Evolutionary conservation across 2,797 vertebrate species (phyloP), one percentile per base, ranked within the genome.

Genomic region (Amblyraja radiata): DNA sequence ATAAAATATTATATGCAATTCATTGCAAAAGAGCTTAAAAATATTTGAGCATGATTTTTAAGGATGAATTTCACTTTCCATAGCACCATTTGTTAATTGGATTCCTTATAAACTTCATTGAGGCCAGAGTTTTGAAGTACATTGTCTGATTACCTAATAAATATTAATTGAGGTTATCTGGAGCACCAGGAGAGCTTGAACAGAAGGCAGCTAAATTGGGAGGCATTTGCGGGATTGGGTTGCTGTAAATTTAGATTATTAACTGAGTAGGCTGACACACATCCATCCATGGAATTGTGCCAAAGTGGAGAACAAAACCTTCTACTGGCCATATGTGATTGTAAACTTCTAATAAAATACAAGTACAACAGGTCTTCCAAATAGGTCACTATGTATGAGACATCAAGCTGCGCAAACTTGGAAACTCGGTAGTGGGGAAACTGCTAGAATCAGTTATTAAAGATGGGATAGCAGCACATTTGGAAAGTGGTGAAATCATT

Each of bases 161-260:
- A 61, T 84, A 58, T 84, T 61, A 84, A 84, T 84, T 84, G 54
- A 61, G 54, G 54, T 84, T 84, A 13, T 84, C 81, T 10, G 58
- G 81, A 84, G 54, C 54, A 61, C 81, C 58, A 58, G 25, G 54
- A 84, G 25, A 28, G 81, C 54, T 46, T 28, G 3, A 25, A 61
- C 46, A 83, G 81, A 83, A 11, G 21, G 28, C 25, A 10, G 25
- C 46, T 84, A 28, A 58, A 61, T n/a, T 61, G 46, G 11, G 10
- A 18, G 1, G 81, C 46, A 61, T 61, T 58, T 84, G 46, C 54
- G 2, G n/a, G 54, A 58, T 84, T 84, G 81, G 58, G 81, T 84
- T 84, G 54, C 54, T 84, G 81, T 84, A 61, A 61, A 54, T 84
- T 84, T 61, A n/a, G 54, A 84, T 28, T 13, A 84, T 58, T 61